Base-by-base conservation (phyloP, 1,140 invertebrate genomes). In the Drosophila funebris region DNA sequence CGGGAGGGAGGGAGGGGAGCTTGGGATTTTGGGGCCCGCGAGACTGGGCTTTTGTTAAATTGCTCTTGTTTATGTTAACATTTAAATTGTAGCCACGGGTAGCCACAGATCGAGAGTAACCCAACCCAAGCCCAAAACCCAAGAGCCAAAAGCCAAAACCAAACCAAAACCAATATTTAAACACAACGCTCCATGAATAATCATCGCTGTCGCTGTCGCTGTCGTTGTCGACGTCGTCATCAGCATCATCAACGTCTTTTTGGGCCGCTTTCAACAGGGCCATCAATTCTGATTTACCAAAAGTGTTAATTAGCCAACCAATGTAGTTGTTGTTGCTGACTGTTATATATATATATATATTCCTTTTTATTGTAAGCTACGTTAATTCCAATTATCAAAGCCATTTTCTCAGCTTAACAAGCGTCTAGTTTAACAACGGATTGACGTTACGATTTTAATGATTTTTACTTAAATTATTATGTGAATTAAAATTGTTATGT, bases 31-130 rank as follows among this genome's bases (percentile, higher is more conserved):
- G 41, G 3, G 27, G 27, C 8, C 29, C 22, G n/a, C n/a, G 22
- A 20, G 48, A 44, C 73, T 33, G 72, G 68, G 63, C 78, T 90
- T 89, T 81, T 85, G 81, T 90, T 90, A 90, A 90, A 90, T 90
- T 90, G 88, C 87, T 90, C 87, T 90, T 90, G 87, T 90, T 90
- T 90, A 90, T 90, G 87, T 88, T 90, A 90, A 90, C 87, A 90
- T 90, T 90, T 90, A 90, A 87, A 90, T 90, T 90, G 87, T 90
- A 73, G 83, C 84, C 83, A 89, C 83, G 83, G 83, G 84, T 88
- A 77, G 79, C 68, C 79, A 39, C 48, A 41, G 73, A 52, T 24
- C 27, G 39, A 50, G 9, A 20, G 44, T 44, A 22, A 24, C 29
- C 37, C 53, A 18, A 33, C 20, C 48, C 41, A 36, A 20, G 27